phyloP scores from a whole-genome alignment of 2,113 vertebrate species.

The Thermophis baileyi region DNA sequence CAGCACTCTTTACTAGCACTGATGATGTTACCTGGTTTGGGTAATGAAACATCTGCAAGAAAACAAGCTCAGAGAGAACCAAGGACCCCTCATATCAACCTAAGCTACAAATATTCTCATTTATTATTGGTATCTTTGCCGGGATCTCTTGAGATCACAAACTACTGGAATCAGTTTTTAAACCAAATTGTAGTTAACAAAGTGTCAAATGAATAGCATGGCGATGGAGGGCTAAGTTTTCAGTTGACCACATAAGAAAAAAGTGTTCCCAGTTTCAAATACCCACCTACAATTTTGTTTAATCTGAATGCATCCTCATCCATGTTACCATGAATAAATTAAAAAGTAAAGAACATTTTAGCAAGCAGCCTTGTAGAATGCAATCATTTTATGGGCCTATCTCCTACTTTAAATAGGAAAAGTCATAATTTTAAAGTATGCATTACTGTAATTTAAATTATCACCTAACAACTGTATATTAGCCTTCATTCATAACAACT shows the following conservation, averaged over 20 bases:
- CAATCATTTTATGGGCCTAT: rapidly evolving
- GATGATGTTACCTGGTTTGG: neutral
- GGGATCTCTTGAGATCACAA: slow-evolving; percentile 32
- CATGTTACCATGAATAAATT: neutral
- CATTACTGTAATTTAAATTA: neutral
- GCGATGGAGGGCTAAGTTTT: slow-evolving; percentile 2
- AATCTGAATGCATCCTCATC: neutral
- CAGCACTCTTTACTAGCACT: too few relatives aligned
- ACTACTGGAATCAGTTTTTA: slow-evolving; percentile 40
- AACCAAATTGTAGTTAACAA: slow-evolving; percentile 31
- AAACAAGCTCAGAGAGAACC: neutral
- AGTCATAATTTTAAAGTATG: rapidly evolving
- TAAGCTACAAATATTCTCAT: neutral
- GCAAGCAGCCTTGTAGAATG: rapidly evolving
- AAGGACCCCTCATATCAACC: neutral
- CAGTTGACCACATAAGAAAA: rapidly evolving
- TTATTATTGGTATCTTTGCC: slow-evolving; percentile 36
- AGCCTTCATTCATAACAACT: neutral
- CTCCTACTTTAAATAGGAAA: rapidly evolving
- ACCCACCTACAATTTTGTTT: neutral
- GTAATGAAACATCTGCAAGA: neutral
- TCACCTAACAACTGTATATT: neutral
- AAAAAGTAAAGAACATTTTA: neutral
- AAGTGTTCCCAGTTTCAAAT: neutral
- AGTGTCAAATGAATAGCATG: slow-evolving; percentile 8